A percentile compares a stretch with the other conserved stretches of the same genome.
Conservation (phyloP, 2,113 vertebrate species). For the Brienomyrus brachyistius region DNA sequence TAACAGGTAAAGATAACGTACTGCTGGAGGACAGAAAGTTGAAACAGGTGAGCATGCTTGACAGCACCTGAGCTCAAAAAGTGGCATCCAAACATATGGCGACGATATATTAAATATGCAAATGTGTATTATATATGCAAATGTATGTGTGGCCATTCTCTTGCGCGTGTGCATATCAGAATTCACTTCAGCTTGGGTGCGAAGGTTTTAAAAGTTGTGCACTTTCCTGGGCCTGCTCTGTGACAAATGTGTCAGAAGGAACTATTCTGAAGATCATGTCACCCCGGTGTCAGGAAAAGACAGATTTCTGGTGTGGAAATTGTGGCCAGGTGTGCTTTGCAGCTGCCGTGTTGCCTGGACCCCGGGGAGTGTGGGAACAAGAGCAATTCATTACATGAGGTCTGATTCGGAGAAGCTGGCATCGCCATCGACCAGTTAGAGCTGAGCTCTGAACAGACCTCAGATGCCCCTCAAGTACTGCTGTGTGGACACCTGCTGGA, state of each 20-base stretch:
- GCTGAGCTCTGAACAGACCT: not conserved
- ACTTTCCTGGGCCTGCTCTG: not conserved
- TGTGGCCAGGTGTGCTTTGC: not conserved
- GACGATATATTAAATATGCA: conserved; percentile 1
- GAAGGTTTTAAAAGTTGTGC: not conserved
- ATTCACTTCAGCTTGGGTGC: not conserved
- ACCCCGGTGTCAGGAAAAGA: not conserved
- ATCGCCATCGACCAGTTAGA: not conserved
- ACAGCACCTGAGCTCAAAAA: not conserved
- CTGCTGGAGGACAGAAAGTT: not conserved
- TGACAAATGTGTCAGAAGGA: not conserved
- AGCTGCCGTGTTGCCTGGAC: not conserved
- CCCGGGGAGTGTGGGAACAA: not conserved
- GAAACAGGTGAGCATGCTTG: not conserved
- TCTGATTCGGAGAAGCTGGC: not conserved
- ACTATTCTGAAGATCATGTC: not conserved
- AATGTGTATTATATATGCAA: not conserved
- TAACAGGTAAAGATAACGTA: not conserved
- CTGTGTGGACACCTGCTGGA: not conserved
- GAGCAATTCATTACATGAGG: not conserved
- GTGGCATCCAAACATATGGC: not conserved
- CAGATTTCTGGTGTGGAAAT: not conserved
- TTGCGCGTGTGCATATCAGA: not conserved
- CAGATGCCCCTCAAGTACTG: not conserved
- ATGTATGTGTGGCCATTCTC: not conserved